Percentiles rank a stretch among this genome's conserved stretches.
Conservation (phyloP, 2,888 invertebrate species). For the Euzophera pinguis region DNA sequence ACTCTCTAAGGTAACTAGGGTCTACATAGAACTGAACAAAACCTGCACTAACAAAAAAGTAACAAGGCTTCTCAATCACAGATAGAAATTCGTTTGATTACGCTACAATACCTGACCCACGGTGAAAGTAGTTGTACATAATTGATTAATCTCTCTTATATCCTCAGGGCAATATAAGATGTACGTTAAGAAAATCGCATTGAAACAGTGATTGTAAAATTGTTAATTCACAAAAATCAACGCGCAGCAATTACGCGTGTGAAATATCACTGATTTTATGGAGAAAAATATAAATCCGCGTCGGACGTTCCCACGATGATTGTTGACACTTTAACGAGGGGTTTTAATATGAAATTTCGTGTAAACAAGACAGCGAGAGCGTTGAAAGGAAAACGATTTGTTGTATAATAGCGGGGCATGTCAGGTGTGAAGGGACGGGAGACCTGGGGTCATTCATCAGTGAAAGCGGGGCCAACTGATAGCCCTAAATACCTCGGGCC, state of each 20-base stretch:
- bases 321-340: slow-evolving; percentile 55
- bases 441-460: slow-evolving; percentile 59
- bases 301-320: slow-evolving; percentile 28
- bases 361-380: slow-evolving; percentile 56
- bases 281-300: slow-evolving; percentile 34
- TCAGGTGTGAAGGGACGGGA: slow-evolving; percentile 50
- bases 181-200: slow-evolving; percentile 59
- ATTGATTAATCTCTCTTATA: slow-evolving; percentile 61
- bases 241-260: slow-evolving; percentile 52
- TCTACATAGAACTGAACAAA: slow-evolving; percentile 23
- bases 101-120: slow-evolving; percentile 53
- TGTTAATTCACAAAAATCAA: slow-evolving; percentile 49
- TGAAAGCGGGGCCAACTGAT: slow-evolving; percentile 61
- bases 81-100: slow-evolving; percentile 14
- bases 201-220: slow-evolving; percentile 54
- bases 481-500: slow-evolving; percentile 60
- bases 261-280: slow-evolving; percentile 40
- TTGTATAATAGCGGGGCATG: slow-evolving; percentile 47
- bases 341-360: slow-evolving; percentile 50
- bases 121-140: slow-evolving; percentile 58
- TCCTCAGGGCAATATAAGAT: slow-evolving; percentile 55
- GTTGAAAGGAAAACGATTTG: slow-evolving; percentile 67
- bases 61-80: not conserved
- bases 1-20: slow-evolving; percentile 35
- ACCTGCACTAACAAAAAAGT: not conserved